A percentile compares a stretch with the other conserved stretches of the same genome.
These are phyloP conservation scores for Anoplophora glabripennis DNA, from an alignment of 1,140 invertebrate species.

Conservation along the genomic window DNA sequence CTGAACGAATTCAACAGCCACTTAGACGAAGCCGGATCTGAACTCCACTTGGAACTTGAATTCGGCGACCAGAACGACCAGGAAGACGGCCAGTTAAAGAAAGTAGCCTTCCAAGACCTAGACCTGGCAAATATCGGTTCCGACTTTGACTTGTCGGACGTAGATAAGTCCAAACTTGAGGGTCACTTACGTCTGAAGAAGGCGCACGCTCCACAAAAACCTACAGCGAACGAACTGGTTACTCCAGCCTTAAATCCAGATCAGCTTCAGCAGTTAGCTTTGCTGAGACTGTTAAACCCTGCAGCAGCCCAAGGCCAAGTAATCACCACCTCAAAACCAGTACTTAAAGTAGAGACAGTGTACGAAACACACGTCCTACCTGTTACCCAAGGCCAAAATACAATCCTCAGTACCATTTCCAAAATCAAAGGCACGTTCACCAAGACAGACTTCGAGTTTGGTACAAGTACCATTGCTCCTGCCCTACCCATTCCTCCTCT, in stretches of 20 bases:
- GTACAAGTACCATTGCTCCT: slow-evolving; percentile 66
- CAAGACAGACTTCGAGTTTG: slow-evolving; percentile 68
- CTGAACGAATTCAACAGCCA: slow-evolving; percentile 85
- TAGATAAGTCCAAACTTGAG: slow-evolving; percentile 61
- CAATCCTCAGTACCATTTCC: slow-evolving; percentile 72
- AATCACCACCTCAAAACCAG: slow-evolving; percentile 72
- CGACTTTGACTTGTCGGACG: slow-evolving; percentile 65
- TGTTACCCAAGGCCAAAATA: slow-evolving; percentile 69
- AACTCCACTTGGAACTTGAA: slow-evolving; percentile 79
- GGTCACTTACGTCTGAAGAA: slow-evolving; percentile 58
- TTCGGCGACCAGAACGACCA: slow-evolving; percentile 77
- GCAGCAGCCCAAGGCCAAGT: slow-evolving; percentile 62
- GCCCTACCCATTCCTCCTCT: slow-evolving; percentile 44
- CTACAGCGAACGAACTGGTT: slow-evolving; percentile 26
- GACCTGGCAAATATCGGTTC: slow-evolving; percentile 66
- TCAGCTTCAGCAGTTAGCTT: slow-evolving; percentile 71
- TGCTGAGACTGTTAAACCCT: slow-evolving; percentile 69
- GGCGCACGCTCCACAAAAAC: slow-evolving; percentile 56
- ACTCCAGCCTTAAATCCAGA: slow-evolving; percentile 63
- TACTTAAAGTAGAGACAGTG: slow-evolving; percentile 71
- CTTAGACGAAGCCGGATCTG: slow-evolving; percentile 82
- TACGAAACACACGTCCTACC: slow-evolving; percentile 81
- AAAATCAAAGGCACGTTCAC: slow-evolving; percentile 63
- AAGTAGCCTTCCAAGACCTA: slow-evolving; percentile 56
- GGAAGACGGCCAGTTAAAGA: slow-evolving; percentile 62